Evolutionary conservation across 2,888 invertebrate genomes (phyloP).

Genomic region (Drosophila neotestacea): DNA sequence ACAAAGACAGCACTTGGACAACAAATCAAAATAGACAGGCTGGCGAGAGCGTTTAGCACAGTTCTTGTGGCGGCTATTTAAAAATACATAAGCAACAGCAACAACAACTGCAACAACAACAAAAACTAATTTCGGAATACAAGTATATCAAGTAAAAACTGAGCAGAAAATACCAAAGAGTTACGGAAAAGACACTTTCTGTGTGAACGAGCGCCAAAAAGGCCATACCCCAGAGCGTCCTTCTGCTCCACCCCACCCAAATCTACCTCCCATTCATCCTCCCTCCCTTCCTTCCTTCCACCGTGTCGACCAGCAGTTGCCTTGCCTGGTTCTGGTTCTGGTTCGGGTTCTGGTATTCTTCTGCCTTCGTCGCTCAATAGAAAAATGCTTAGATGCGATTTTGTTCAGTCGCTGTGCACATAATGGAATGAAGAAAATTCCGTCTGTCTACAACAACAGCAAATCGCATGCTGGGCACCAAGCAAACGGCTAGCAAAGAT

Average conservation of each 20-base stretch:
- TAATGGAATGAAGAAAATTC: conserved; percentile 85
- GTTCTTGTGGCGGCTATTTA: conserved; percentile 76
- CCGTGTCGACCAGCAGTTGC: neutral
- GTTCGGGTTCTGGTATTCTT: conserved; percentile 26
- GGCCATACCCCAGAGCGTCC: conserved; percentile 64
- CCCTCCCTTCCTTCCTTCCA: neutral
- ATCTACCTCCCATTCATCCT: no score
- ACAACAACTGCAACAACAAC: conserved; percentile 15
- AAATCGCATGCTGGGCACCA: conserved; percentile 72
- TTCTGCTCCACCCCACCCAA: conserved; percentile 27
- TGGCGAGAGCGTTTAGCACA: conserved; percentile 78
- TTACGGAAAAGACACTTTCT: conserved; percentile 77
- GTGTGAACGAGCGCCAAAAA: conserved; percentile 80
- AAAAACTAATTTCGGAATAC: conserved; percentile 72
- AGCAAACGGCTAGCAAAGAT: conserved; percentile 59
- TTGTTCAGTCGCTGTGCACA: conserved; percentile 68
- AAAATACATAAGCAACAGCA: conserved; percentile 54
- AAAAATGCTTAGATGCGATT: conserved; percentile 80
- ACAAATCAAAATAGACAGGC: conserved; percentile 79
- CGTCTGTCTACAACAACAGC: conserved; percentile 73
- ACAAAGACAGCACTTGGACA: conserved; percentile 75
- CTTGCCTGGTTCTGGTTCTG: conserved; percentile 7
- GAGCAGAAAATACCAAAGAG: conserved; percentile 75
- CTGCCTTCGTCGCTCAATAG: conserved; percentile 67
- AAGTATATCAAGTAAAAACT: conserved; percentile 72